Evolutionary conservation across 1,140 invertebrate genomes (phyloP), one percentile per base, ranked within the genome.

Genomic region (Bombus pyrosoma): DNA sequence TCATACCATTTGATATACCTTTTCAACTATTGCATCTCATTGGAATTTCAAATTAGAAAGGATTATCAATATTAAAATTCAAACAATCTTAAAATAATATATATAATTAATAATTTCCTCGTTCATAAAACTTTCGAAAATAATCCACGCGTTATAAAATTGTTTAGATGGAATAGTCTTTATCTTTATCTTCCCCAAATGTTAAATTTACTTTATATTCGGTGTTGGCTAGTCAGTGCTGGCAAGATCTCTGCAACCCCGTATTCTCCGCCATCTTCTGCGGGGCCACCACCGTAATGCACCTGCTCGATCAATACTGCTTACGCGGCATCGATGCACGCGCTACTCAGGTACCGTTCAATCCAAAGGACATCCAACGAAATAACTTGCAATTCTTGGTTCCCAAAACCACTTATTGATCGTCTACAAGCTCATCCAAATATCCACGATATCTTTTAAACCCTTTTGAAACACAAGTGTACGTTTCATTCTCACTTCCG

Each of bases 221-320:
- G 87, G 72, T 71, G 79, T 76, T 53, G 80, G 72, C 73, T 74
- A 86, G 53, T 84, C 78, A 87, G 12, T 82, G 86, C 37, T 91
- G 89, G 89, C 91, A 91, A 91, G 88, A 86, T 89, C 86, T 88
- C 89, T 75, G 86, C 87, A 87, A 84, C 86, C 88, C 87, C 86
- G 72, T 87, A 81, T 68, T 84, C 90, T 85, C 86, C 84, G 78
- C 86, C 88, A 69, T 89, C 86, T 85, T 81, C 87, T 87, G 85
- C 79, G 83, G 88, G 88, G 78, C 84, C 88, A 87, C 79, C 82
- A 6, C 87, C 87, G 88, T 90, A 93, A 92, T 91, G 85, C 87
- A 91, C 89, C 86, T 80, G 87, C 75, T 90, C 90, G 92, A 93
- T 93, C 93, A 92, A 93, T 93, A 93, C 86, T 91, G 87, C 88